Evolutionary conservation across 1,140 invertebrate species (phyloP).

Genomic region (Spodoptera litura): DNA sequence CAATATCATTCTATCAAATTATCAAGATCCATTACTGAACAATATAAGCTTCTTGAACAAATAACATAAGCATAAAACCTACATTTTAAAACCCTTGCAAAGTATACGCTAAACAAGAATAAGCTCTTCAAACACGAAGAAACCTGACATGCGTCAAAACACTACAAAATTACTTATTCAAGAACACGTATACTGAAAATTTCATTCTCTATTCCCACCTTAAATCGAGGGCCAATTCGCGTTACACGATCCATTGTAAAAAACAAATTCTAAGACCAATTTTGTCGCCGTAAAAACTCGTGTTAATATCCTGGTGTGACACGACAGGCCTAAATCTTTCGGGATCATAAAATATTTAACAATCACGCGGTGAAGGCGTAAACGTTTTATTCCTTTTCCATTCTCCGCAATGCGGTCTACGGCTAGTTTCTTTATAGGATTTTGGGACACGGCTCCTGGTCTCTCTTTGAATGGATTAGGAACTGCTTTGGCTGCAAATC

Average conservation of each 20-base stretch:
- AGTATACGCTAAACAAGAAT: too few species aligned
- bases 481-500: background rate
- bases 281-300: constrained; percentile 44
- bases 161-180: background rate
- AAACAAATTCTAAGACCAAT: constrained; percentile 26
- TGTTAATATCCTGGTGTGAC: constrained; percentile 55
- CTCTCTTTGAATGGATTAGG: constrained; percentile 8
- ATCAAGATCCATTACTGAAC: too few species aligned
- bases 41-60: too few species aligned
- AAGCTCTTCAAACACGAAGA: too few species aligned
- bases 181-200: background rate
- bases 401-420: constrained; percentile 54
- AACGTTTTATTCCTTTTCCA: constrained; percentile 59
- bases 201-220: background rate
- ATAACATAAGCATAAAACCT: too few species aligned
- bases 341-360: constrained; percentile 65
- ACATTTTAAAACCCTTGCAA: too few species aligned
- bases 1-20: too few species aligned
- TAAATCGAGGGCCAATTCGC: background rate
- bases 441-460: background rate
- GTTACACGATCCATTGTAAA: constrained; percentile 5
- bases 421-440: constrained; percentile 39
- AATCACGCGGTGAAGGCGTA: constrained; percentile 57
- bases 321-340: constrained; percentile 54
- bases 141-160: background rate